Conservation (phyloP, 1,140 invertebrate species). For the Zaprionus tsacasi region DNA sequence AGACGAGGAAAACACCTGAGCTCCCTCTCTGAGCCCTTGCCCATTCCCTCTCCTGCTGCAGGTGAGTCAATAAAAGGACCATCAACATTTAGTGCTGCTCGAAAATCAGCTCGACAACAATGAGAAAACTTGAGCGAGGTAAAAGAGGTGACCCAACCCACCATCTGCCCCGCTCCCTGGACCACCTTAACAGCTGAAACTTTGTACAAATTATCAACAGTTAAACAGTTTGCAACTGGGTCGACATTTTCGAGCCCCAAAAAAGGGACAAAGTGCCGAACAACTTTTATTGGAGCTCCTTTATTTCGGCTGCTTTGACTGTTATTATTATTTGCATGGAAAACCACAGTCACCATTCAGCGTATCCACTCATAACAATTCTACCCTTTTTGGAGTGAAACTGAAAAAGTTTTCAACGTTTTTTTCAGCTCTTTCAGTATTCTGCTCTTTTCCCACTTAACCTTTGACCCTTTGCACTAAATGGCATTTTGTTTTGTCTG, state of each 20-base stretch:
- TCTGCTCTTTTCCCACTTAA: not conserved
- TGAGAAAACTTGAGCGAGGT: constrained; percentile 21
- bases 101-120: constrained; percentile 55
- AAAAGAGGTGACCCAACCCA: constrained; percentile 5
- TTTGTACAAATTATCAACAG: constrained; percentile 77
- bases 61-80: constrained; percentile 70
- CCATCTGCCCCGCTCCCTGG: not conserved
- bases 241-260: constrained; percentile 60
- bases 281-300: constrained; percentile 58
- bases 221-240: constrained; percentile 71
- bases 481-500: not conserved
- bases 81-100: constrained; percentile 65
- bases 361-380: constrained; percentile 60
- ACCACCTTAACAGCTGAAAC: constrained; percentile 43
- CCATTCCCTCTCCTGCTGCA: constrained; percentile 30
- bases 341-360: constrained; percentile 37
- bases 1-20: constrained; percentile 57
- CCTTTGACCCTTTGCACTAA: not conserved
- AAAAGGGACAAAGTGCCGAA: constrained; percentile 49
- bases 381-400: constrained; percentile 43
- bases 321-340: constrained; percentile 76
- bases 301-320: constrained; percentile 67
- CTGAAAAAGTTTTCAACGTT: constrained; percentile 51
- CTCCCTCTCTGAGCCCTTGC: not conserved
- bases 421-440: not conserved